Conservation (phyloP, 2,797 vertebrate species). For the Phataginus tricuspis region DNA sequence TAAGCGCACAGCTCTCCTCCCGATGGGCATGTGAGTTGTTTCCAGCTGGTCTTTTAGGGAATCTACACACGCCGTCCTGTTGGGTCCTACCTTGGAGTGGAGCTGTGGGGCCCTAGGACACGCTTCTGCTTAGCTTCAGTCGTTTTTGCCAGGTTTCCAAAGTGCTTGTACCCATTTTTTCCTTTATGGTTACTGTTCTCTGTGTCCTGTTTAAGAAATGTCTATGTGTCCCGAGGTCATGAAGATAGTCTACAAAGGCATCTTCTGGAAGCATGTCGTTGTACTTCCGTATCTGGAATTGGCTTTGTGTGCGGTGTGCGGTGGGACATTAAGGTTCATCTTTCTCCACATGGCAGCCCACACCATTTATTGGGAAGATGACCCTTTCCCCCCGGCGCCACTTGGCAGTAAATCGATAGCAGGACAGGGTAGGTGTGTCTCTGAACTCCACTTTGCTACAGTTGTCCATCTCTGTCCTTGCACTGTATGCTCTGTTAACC, state of each 20-base stretch:
- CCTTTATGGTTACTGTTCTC: neutral
- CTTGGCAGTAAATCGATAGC: neutral
- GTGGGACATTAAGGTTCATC: neutral
- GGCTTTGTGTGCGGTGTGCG: neutral
- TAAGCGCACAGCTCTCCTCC: neutral
- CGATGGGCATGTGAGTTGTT: rapidly evolving
- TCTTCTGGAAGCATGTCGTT: neutral
- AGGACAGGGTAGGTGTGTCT: too few relatives aligned
- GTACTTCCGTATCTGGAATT: too few relatives aligned
- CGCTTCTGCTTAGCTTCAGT: neutral
- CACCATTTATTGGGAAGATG: rapidly evolving
- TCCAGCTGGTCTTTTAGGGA: neutral
- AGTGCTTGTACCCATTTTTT: neutral
- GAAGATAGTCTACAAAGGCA: rapidly evolving
- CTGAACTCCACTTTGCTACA: neutral
- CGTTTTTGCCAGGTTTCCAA: neutral
- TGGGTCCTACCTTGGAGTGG: neutral
- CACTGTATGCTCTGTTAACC: too few relatives aligned
- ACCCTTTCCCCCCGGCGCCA: rapidly evolving
- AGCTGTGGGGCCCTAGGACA: rapidly evolving
- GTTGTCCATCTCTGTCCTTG: neutral
- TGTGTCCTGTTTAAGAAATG: neutral
- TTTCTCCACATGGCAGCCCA: rapidly evolving
- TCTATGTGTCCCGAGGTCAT: neutral
- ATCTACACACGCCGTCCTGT: rapidly evolving